Percentiles rank a stretch among this genome's conserved stretches.
Conservation (phyloP, 2,113 vertebrate species). For the Tachysurus vachellii region DNA sequence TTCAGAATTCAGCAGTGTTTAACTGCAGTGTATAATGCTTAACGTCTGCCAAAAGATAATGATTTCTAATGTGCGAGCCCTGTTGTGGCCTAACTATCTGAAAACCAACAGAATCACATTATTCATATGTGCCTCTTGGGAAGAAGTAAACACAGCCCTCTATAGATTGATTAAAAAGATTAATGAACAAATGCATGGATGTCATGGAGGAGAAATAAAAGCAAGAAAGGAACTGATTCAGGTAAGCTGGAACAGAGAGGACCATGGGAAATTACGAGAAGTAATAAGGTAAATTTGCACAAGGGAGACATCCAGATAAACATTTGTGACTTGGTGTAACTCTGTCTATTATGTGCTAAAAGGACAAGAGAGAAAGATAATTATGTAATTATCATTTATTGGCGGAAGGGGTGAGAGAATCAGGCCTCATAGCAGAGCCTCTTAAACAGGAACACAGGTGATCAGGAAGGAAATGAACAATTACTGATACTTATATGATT, state of each 20-base stretch:
- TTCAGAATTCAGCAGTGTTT: neutral
- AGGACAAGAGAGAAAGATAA: neutral
- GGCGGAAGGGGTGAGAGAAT: neutral
- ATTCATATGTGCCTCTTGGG: neutral
- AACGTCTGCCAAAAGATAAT: neutral
- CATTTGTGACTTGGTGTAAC: neutral
- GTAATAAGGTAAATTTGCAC: neutral
- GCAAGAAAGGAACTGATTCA: neutral
- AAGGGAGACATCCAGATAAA: constrained; percentile 7
- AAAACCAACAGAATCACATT: neutral
- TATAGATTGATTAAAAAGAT: neutral
- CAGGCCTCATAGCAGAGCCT: neutral
- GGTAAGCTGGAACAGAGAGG: neutral
- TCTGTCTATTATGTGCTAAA: neutral
- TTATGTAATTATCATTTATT: neutral
- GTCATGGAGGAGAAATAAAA: neutral
- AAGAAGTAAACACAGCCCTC: neutral
- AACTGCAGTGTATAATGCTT: neutral
- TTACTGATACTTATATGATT: neutral
- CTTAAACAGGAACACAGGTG: neutral
- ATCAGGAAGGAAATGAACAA: neutral
- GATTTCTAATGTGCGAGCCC: neutral
- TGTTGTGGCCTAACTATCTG: neutral
- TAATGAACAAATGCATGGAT: neutral
- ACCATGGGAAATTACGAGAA: neutral